phyloP scores from a whole-genome alignment of 1,140 invertebrate genomes.

The Dreissena polymorpha region DNA sequence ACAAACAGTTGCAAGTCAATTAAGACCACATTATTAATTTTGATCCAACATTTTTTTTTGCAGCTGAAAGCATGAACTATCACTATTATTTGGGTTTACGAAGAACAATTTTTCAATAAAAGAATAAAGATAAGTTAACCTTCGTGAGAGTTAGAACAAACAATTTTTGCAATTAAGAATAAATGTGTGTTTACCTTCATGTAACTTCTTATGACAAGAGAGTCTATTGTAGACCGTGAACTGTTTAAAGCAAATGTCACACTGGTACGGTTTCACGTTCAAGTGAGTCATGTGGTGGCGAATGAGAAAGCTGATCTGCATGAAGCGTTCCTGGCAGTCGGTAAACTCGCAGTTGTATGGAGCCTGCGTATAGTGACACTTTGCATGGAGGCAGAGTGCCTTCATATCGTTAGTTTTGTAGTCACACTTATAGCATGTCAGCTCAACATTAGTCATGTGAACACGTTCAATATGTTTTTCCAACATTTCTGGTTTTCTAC shows the following conservation, averaged over 20 bases:
- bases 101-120: no score
- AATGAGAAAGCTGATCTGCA: slow-evolving; percentile 82
- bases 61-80: no score
- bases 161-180: no score
- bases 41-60: no score
- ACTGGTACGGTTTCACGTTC: slow-evolving; percentile 81
- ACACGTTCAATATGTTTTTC: slow-evolving; percentile 48
- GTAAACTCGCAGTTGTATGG: slow-evolving; percentile 83
- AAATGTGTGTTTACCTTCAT: slow-evolving; percentile 73
- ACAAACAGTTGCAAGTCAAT: no score
- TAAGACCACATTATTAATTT: no score
- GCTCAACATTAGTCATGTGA: slow-evolving; percentile 77
- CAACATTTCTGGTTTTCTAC: slow-evolving; percentile 9
- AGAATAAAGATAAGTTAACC: no score
- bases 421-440: slow-evolving; percentile 84
- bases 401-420: slow-evolving; percentile 85
- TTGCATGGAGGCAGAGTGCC: slow-evolving; percentile 85
- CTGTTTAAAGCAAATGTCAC: slow-evolving; percentile 79
- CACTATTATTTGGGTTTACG: no score
- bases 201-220: slow-evolving; percentile 79
- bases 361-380: slow-evolving; percentile 83
- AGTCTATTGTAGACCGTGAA: slow-evolving; percentile 81
- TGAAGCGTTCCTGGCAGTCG: slow-evolving; percentile 81
- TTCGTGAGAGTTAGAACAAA: no score
- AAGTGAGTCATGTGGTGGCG: slow-evolving; percentile 82